These are phyloP conservation scores for Actias luna DNA, from an alignment of 2,888 invertebrate species.

Conservation along the genomic window DNA sequence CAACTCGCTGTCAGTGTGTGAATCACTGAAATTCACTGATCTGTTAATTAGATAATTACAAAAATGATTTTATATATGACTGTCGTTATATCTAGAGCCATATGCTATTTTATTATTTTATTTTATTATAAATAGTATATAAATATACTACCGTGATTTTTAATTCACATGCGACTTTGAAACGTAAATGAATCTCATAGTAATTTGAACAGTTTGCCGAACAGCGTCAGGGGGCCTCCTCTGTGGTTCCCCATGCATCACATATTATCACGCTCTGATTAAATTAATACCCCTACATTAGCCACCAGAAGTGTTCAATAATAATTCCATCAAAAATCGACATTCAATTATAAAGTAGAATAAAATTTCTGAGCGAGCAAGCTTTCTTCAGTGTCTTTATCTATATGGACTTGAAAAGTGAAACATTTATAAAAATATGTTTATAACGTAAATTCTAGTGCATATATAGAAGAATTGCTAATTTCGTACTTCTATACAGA, in stretches of 20 bases:
- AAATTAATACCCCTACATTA: not conserved
- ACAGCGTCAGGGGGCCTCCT: slow-evolving; percentile 9
- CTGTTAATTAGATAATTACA: not conserved
- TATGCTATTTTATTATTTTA: not conserved
- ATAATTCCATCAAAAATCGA: not conserved
- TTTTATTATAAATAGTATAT: not conserved
- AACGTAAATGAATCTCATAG: not conserved
- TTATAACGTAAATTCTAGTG: too few relatives aligned
- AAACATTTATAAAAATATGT: too few relatives aligned
- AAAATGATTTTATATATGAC: too few relatives aligned
- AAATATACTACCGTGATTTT: not conserved
- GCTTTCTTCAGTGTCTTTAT: too few relatives aligned
- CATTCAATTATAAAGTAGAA: not conserved
- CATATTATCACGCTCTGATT: slow-evolving; percentile 10
- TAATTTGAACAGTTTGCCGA: not conserved
- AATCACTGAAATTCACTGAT: too few relatives aligned
- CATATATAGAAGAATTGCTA: too few relatives aligned
- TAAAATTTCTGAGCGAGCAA: too few relatives aligned
- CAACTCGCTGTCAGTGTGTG: too few relatives aligned
- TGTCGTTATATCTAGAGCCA: not conserved
- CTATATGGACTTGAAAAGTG: too few relatives aligned
- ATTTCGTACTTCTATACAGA: too few relatives aligned
- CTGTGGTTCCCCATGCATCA: slow-evolving; percentile 3
- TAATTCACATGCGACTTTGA: not conserved
- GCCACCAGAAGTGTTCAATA: not conserved